These are phyloP conservation scores for Carassius auratus DNA, from an alignment of 2,113 vertebrate species.

Conservation along the genomic window DNA sequence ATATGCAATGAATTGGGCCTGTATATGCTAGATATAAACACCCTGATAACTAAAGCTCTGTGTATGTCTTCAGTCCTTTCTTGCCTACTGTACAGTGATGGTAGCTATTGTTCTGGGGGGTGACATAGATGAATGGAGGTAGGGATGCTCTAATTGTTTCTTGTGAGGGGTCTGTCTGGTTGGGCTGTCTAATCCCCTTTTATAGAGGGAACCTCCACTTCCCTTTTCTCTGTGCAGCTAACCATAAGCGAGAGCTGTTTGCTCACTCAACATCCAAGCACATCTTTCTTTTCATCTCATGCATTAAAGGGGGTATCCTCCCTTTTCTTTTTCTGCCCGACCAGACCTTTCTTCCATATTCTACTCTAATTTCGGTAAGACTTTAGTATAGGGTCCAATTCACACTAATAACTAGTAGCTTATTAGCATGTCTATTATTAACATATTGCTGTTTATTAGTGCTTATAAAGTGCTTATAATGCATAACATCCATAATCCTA, in stretches of 20 bases:
- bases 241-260: conserved; percentile 11
- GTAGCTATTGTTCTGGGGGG: conserved; percentile 11
- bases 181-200: conserved; percentile 37
- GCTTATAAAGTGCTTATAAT: no score
- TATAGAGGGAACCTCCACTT: not conserved
- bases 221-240: conserved; percentile 3
- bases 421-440: no score
- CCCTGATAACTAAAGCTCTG: conserved; percentile 17
- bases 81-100: conserved; percentile 19
- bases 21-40: conserved; percentile 7
- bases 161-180: conserved; percentile 37
- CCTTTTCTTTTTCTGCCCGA: not conserved
- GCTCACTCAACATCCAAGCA: conserved; percentile 18
- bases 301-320: not conserved
- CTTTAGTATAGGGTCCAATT: no score
- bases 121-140: conserved; percentile 56
- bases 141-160: conserved; percentile 57
- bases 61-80: conserved; percentile 36
- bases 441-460: no score
- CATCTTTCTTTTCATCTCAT: not conserved
- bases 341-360: no score
- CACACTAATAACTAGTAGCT: no score
- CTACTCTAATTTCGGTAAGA: not conserved
- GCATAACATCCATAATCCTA: no score
- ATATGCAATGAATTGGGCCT: not conserved